These are phyloP conservation scores for Rhimphoctona megacephalus DNA, from an alignment of 2,888 invertebrate genomes.

Conservation along the genomic window DNA sequence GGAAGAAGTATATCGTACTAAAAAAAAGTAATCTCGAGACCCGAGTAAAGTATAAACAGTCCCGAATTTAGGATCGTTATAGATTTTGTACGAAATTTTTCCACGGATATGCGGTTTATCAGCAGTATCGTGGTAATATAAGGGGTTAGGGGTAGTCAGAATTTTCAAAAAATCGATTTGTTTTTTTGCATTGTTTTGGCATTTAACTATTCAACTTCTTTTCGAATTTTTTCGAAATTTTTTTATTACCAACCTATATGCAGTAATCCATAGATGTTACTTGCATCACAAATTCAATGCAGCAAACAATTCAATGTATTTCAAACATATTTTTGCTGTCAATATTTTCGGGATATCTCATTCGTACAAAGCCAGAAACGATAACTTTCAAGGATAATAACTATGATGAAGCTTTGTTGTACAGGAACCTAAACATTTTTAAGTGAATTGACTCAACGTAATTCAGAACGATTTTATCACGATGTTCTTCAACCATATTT, in stretches of 20 bases:
- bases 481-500: background rate
- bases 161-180: too few relatives aligned
- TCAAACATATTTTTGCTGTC: too few relatives aligned
- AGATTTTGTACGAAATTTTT: background rate
- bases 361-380: too few relatives aligned
- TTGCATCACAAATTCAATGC: background rate
- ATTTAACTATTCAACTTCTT: background rate
- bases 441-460: background rate
- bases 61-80: background rate
- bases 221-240: background rate
- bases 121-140: background rate
- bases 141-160: too few relatives aligned
- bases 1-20: background rate
- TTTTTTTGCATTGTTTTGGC: background rate
- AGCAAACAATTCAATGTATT: too few relatives aligned
- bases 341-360: too few relatives aligned
- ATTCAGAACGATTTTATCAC: background rate
- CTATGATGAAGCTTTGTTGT: background rate
- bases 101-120: background rate
- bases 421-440: background rate
- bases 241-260: background rate
- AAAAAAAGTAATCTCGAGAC: background rate
- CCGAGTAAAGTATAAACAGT: background rate
- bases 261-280: background rate
- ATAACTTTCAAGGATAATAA: background rate